Evolutionary conservation across 2,888 invertebrate species (phyloP).

Genomic region (Limnephilus marmoratus): DNA sequence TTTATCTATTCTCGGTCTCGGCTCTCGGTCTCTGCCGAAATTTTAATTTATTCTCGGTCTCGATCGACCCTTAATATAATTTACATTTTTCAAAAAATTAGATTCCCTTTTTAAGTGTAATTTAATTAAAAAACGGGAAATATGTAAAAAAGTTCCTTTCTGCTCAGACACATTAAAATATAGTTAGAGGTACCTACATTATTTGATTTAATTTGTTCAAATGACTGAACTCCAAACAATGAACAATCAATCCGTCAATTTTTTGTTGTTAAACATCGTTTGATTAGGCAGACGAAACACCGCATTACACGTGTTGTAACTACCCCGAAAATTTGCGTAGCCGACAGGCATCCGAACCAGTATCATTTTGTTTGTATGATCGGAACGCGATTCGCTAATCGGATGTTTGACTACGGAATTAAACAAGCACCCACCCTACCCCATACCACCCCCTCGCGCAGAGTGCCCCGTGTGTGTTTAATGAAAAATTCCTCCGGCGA

Average conservation of each 20-base stretch:
- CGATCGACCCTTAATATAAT: no score
- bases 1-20: no score
- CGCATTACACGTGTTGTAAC: neutral
- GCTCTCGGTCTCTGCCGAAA: no score
- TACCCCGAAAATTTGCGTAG: neutral
- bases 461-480: constrained; percentile 45
- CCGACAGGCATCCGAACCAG: constrained; percentile 36
- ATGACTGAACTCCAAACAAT: neutral
- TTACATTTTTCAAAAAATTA: no score
- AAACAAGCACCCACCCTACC: constrained; percentile 12
- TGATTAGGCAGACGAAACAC: neutral
- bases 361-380: constrained; percentile 49
- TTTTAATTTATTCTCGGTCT: no score
- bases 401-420: constrained; percentile 53
- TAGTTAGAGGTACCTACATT: no score
- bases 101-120: no score
- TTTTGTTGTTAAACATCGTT: neutral
- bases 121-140: no score
- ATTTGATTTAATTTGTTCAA: no score
- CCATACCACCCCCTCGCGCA: neutral
- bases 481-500: constrained; percentile 58
- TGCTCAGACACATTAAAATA: no score
- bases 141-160: no score
- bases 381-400: constrained; percentile 47
- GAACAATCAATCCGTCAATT: neutral